Base-by-base conservation (phyloP, 1,140 invertebrate genomes). In the Macrotrachela quadricornifera region DNA sequence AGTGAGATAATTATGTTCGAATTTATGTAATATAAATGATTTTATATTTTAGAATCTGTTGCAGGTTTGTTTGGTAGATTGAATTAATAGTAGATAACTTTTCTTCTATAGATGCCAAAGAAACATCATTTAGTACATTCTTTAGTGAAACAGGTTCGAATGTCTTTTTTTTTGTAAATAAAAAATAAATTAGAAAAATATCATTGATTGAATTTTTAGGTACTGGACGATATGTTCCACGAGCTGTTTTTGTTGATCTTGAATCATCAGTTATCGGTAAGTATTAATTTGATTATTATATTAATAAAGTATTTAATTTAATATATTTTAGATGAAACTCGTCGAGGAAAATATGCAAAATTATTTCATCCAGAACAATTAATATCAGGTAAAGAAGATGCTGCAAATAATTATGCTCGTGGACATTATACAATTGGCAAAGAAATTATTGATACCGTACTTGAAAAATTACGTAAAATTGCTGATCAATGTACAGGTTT, bases 291-390 rank as follows among this genome's bases (percentile, higher is more conserved):
- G 21, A 30, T 30, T 30, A 30, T 30, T 30, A 14, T 14, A 14
- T n/a, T n/a, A n/a, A n/a, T n/a, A 14, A 14, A 14, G 2, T 13
- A 14, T 15, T n/a, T n/a, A n/a, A n/a, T 1, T 42, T 42, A 6
- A 15, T 42, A 14, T 6, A 14, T 14, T 4, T 42, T 42, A 55
- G 68, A 71, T 59, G 68, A 71, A 54, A 59, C 65, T 10, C 59
- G 61, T 16, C 58, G 55, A n/a, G 62, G 64, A 10, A 50, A 55
- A 11, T 64, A 66, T 45, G 51, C 49, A 13, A 52, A 60, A 9
- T 59, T 67, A 11, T 70, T 69, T 53, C 68, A 69, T 53, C 68
- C 65, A 10, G 64, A 68, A 48, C 64, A 70, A 54, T 48, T 68
- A 37, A 65, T 68, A 38, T 64, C 51, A 48, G 66, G 62, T n/a